These are phyloP conservation scores for Coremacera marginata DNA, from an alignment of 2,888 invertebrate species.

Conservation along the genomic window DNA sequence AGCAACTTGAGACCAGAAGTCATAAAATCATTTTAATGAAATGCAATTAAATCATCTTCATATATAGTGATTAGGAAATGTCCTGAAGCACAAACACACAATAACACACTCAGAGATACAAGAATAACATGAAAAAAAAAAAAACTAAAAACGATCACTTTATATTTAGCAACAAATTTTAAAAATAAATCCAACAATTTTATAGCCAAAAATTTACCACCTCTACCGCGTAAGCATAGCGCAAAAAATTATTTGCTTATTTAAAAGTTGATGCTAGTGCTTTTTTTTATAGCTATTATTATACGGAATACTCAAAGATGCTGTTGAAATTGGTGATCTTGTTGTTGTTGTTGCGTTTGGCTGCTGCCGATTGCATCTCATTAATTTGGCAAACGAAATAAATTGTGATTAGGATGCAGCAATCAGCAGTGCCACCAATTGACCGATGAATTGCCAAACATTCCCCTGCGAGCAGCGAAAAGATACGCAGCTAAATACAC, in stretches of 20 bases:
- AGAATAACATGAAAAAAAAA: neutral
- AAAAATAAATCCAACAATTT: neutral
- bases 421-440: conserved; percentile 6
- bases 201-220: neutral
- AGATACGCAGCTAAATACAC: neutral
- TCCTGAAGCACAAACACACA: no score
- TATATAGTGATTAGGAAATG: no score
- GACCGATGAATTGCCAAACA: conserved; percentile 16
- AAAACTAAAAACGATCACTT: neutral
- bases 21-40: no score
- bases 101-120: neutral
- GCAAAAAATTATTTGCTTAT: neutral
- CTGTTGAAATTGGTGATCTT: neutral
- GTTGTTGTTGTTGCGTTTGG: conserved; percentile 3
- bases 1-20: no score
- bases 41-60: no score
- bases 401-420: conserved; percentile 32
- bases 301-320: neutral
- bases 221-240: neutral
- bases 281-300: neutral
- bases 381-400: conserved; percentile 27
- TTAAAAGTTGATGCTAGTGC: neutral
- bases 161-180: neutral
- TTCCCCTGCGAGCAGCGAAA: neutral
- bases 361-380: neutral